These are phyloP conservation scores for Calliphora vicina DNA, from an alignment of 1,140 invertebrate genomes.

Conservation along the genomic window DNA sequence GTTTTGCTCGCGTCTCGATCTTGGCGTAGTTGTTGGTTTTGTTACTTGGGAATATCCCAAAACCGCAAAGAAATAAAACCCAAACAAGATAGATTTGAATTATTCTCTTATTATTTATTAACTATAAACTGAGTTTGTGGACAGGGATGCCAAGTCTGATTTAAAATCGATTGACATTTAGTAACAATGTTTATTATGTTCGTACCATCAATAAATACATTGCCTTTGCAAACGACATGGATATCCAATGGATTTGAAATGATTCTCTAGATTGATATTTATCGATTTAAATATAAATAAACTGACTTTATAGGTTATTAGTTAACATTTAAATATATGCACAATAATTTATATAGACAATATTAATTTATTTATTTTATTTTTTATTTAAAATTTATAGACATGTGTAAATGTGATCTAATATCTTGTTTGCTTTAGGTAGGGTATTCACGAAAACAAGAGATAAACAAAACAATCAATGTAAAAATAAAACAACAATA, in stretches of 20 bases:
- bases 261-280: too few relatives aligned
- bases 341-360: too few relatives aligned
- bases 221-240: too few relatives aligned
- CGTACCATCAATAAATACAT: too few relatives aligned
- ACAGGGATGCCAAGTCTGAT: background rate
- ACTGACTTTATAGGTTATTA: too few relatives aligned
- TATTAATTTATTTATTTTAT: too few relatives aligned
- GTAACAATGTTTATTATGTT: too few relatives aligned
- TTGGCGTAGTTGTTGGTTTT: background rate
- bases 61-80: constrained; percentile 52
- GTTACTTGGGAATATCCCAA: constrained; percentile 49
- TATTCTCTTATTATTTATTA: background rate
- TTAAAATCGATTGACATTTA: background rate
- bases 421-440: background rate
- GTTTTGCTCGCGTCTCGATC: background rate
- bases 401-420: background rate
- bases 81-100: constrained; percentile 19
- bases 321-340: too few relatives aligned
- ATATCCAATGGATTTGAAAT: too few relatives aligned
- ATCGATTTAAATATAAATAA: too few relatives aligned
- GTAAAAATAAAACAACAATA: background rate
- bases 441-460: background rate
- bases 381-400: too few relatives aligned
- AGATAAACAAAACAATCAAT: background rate
- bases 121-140: background rate